Evolutionary conservation across 2,888 invertebrate genomes (phyloP).

Genomic region (Augiades crinisus): DNA sequence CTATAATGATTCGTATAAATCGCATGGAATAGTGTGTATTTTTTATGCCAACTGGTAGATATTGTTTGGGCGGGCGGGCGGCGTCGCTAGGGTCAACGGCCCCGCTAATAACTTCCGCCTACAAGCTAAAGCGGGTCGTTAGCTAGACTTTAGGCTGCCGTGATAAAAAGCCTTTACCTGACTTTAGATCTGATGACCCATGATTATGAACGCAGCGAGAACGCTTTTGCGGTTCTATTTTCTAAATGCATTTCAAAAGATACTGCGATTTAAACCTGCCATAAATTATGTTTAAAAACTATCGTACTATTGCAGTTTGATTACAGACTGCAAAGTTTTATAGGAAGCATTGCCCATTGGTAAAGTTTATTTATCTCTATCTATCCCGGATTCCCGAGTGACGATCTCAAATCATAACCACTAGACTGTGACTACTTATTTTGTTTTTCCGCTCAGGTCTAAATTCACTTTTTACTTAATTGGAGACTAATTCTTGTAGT

Average conservation of each 20-base stretch:
- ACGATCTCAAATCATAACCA: no score
- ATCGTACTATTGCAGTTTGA: no score
- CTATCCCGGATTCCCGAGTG: no score
- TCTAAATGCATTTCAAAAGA: background rate
- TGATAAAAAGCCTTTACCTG: conserved; percentile 23
- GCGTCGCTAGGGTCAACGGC: conserved; percentile 55
- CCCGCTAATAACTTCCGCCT: conserved; percentile 76
- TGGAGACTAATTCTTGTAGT: no score
- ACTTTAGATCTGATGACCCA: conserved; percentile 26
- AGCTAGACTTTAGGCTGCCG: conserved; percentile 41
- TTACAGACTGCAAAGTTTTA: no score
- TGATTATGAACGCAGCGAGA: conserved; percentile 8
- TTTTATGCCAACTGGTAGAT: conserved; percentile 36
- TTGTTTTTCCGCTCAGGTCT: no score
- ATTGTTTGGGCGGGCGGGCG: conserved; percentile 64
- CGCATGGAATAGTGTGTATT: background rate
- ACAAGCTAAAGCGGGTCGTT: conserved; percentile 61
- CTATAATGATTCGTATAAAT: conserved; percentile 5
- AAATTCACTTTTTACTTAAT: no score
- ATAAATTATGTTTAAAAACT: no score
- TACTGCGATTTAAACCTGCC: no score
- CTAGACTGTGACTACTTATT: no score
- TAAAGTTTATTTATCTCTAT: no score
- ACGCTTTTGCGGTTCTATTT: background rate
- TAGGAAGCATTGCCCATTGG: no score